These are phyloP conservation scores for Coelopa pilipes DNA, from an alignment of 2,888 invertebrate genomes.

Conservation along the genomic window DNA sequence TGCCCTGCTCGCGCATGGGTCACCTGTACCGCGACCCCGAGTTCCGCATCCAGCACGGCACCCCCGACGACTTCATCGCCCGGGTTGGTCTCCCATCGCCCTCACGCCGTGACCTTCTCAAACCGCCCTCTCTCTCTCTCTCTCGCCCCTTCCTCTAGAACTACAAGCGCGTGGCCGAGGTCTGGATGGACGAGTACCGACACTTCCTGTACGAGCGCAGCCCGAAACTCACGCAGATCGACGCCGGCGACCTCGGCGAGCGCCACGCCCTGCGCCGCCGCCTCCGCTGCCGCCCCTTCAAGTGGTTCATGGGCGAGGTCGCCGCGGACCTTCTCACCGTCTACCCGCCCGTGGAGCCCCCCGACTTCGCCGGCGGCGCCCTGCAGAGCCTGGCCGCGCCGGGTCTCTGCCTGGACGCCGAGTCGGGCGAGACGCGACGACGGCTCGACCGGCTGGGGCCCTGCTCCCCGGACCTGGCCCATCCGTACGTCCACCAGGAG, in stretches of 20 bases:
- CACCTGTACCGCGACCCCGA: conserved; percentile 88
- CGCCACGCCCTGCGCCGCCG: conserved; percentile 79
- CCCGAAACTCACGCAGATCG: conserved; percentile 77
- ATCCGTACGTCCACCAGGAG: conserved; percentile 55
- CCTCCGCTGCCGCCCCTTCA: conserved; percentile 88
- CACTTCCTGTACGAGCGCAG: conserved; percentile 83
- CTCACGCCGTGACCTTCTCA: no score
- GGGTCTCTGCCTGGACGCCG: conserved; percentile 79
- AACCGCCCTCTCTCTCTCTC: no score
- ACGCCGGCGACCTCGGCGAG: conserved; percentile 81
- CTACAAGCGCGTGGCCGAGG: conserved; percentile 91
- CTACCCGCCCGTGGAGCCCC: conserved; percentile 91
- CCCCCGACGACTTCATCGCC: conserved; percentile 84
- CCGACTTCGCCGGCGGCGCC: conserved; percentile 82
- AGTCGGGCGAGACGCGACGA: conserved; percentile 50
- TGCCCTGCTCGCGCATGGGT: conserved; percentile 91
- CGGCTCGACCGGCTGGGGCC: conserved; percentile 33
- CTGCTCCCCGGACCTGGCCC: conserved; percentile 44
- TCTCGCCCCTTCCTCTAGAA: conserved; percentile 73
- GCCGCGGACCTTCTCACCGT: conserved; percentile 87
- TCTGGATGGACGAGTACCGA: conserved; percentile 99
- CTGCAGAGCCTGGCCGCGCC: conserved; percentile 73
- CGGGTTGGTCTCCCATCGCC: conserved; percentile 44
- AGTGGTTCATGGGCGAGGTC: conserved; percentile 92
- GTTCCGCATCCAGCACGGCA: conserved; percentile 89